These are phyloP conservation scores for Neoaliturus tenellus DNA, from an alignment of 2,888 invertebrate genomes.

Conservation along the genomic window DNA sequence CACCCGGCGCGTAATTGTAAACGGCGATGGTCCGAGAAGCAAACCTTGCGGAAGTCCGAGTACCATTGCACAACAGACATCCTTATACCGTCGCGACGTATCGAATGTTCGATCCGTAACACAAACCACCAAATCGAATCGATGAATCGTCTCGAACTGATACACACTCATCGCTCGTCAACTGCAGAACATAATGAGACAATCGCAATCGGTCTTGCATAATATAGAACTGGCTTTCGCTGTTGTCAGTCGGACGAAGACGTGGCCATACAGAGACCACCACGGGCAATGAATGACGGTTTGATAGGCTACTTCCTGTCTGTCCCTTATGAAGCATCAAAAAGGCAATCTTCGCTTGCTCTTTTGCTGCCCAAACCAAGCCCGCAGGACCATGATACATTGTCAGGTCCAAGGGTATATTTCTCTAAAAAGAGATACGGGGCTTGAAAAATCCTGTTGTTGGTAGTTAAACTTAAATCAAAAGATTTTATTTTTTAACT, in stretches of 20 bases:
- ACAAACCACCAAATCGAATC: slow-evolving; percentile 14
- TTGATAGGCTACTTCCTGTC: neutral
- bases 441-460: no score
- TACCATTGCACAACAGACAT: slow-evolving; percentile 23
- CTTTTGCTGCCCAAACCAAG: no score
- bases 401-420: no score
- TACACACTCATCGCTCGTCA: neutral
- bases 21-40: neutral
- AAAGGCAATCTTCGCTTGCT: neutral
- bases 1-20: slow-evolving; percentile 24
- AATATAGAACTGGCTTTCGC: slow-evolving; percentile 9
- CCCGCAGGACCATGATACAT: no score
- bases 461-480: no score
- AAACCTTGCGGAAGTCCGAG: slow-evolving; percentile 14
- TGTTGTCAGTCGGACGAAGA: neutral
- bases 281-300: neutral
- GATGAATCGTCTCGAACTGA: neutral
- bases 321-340: neutral
- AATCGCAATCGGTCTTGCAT: slow-evolving; percentile 46
- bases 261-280: neutral
- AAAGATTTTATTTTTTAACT: no score
- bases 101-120: slow-evolving; percentile 39
- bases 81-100: slow-evolving; percentile 23
- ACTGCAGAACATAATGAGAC: slow-evolving; percentile 27
- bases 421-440: no score